Percentiles rank a stretch among this genome's conserved stretches.
These are phyloP conservation scores for Chrysaora quinquecirrha DNA, from an alignment of 30 jellyfish, hydroid and myxozoan genomes.

Conservation along the genomic window DNA sequence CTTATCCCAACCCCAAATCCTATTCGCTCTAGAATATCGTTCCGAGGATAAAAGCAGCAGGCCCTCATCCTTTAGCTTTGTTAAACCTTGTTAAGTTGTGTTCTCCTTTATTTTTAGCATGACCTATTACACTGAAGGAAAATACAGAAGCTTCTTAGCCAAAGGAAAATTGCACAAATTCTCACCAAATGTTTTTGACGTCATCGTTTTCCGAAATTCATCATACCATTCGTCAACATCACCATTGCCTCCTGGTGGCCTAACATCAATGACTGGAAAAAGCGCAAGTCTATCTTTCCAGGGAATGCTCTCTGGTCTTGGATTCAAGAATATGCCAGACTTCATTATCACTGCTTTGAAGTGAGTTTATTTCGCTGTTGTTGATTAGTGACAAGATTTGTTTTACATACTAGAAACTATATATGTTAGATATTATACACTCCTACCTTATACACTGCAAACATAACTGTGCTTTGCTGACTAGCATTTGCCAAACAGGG, in stretches of 20 bases:
- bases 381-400: too few relatives aligned
- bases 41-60: too few relatives aligned
- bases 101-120: constrained; percentile 68
- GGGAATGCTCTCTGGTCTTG: constrained; percentile 74
- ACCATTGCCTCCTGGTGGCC: constrained; percentile 78
- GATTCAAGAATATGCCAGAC: constrained; percentile 61
- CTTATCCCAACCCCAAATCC: too few relatives aligned
- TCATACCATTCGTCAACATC: constrained; percentile 64
- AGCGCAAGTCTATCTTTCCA: constrained; percentile 63
- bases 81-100: too few relatives aligned
- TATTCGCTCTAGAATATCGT: too few relatives aligned
- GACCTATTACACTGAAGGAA: constrained; percentile 93
- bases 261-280: constrained; percentile 72
- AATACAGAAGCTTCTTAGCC: constrained; percentile 84
- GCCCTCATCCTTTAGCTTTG: too few relatives aligned
- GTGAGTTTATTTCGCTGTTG: too few relatives aligned
- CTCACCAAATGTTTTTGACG: constrained; percentile 69
- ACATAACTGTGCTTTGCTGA: too few relatives aligned
- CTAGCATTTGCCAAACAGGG: too few relatives aligned
- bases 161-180: constrained; percentile 83
- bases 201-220: constrained; percentile 68
- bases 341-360: constrained; percentile 67
- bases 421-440: too few relatives aligned
- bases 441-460: too few relatives aligned
- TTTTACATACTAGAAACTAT: too few relatives aligned